Base-by-base conservation (phyloP, 2,113 vertebrate genomes). In the Laterallus jamaicensis region DNA sequence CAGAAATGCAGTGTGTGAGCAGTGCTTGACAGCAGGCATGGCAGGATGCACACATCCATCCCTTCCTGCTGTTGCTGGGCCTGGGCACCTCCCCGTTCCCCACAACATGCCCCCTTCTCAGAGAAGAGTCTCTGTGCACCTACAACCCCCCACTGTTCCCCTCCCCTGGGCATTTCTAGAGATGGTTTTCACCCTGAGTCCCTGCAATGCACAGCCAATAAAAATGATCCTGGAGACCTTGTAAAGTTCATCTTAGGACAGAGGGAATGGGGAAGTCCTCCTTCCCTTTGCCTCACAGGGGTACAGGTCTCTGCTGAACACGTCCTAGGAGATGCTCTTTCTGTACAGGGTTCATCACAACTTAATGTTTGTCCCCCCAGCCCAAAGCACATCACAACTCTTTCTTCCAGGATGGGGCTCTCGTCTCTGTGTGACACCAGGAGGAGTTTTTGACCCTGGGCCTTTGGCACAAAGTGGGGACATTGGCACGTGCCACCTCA, bases 21-120 rank as follows among this genome's bases (percentile, higher is more conserved):
- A 63, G n/a, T 5, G 28, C 19, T 10, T 4, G 50, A 42, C 21
- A 47, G 82, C 56, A 63, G 67, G 47, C 42, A 52, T 0, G 1
- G 79, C 37, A 54, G 21, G 3, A 42, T 0, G 1, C 0, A 1
- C 10, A 3, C 35, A 44, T 3, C 35, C 35, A 44, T 3, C 35
- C 71, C 22, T 20, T 47, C 69, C 76, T 47, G 35, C 42, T 3
- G 0, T 60, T 13, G 39, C 56, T 83, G 71, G 55, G 28, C 42
- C 82, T 37, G 54, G 7, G 44, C 44, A 44, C 8, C 35, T 25
- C 15, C 6, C 3, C 7, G 26, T 5, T 35, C 35, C 6, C 40
- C 24, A 8, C 40, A 82, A 69, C 32, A 26, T 0, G 3, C 0
- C 0, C 24, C 47, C 56, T 71, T 54, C 25, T 8, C 0, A 2